Conservation (phyloP, 1,140 invertebrate genomes). For the Phortica variegata region DNA sequence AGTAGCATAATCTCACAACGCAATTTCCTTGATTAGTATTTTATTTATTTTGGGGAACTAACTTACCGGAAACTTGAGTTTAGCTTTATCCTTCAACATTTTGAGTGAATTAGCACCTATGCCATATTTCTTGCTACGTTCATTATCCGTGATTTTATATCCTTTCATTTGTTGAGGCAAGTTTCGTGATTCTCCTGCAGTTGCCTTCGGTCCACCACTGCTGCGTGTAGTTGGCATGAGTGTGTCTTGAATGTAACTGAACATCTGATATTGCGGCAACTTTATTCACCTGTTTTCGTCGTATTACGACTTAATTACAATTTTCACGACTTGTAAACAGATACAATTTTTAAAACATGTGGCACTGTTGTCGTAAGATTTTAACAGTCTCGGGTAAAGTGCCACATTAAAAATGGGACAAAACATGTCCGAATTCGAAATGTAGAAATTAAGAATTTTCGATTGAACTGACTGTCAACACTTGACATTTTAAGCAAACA, state of each 20-base stretch:
- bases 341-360: no score
- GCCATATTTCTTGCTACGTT: conserved; percentile 66
- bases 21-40: conserved; percentile 11
- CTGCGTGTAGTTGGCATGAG: conserved; percentile 49
- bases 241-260: conserved; percentile 44
- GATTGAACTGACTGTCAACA: no score
- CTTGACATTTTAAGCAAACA: no score
- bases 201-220: conserved; percentile 12
- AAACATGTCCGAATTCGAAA: no score
- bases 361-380: no score
- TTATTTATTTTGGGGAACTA: neutral
- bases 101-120: conserved; percentile 66
- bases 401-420: no score
- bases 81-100: conserved; percentile 67
- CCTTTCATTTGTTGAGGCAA: conserved; percentile 61
- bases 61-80: conserved; percentile 69
- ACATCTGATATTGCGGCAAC: conserved; percentile 22
- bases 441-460: no score
- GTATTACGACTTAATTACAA: no score
- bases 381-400: conserved; percentile 13
- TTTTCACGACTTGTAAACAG: no score
- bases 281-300: neutral
- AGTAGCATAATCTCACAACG: conserved; percentile 1
- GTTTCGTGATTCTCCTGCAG: neutral
- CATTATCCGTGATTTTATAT: conserved; percentile 70